Percentiles rank a stretch among this genome's conserved stretches.
Conservation (phyloP, 2,888 invertebrate genomes). For the Papilio demoleus region DNA sequence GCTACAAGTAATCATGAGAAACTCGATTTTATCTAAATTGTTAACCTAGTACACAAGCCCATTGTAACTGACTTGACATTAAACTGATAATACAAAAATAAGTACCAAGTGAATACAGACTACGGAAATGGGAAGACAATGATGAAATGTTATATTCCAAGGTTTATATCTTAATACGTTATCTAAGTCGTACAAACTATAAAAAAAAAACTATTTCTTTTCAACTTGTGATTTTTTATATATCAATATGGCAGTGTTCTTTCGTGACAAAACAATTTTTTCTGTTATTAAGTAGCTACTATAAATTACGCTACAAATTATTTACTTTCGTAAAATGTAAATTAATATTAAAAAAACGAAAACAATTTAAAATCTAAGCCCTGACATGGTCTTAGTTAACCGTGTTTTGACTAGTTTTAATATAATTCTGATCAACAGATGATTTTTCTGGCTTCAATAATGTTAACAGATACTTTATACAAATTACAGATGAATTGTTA, state of each 20-base stretch:
- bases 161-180: conserved; percentile 5
- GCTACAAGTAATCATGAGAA: too few species aligned
- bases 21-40: too few species aligned
- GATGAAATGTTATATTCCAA: conserved; percentile 6
- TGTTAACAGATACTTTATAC: conserved; percentile 4
- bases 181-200: not conserved
- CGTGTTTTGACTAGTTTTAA: conserved; percentile 27
- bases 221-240: conserved; percentile 9
- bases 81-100: conserved; percentile 13
- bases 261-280: not conserved
- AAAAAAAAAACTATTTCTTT: too few species aligned
- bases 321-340: conserved; percentile 7
- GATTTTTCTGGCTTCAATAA: conserved; percentile 2
- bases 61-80: not conserved
- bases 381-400: conserved; percentile 16
- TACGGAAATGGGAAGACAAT: conserved; percentile 34
- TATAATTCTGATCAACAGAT: conserved; percentile 11
- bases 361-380: conserved; percentile 7
- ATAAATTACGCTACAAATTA: conserved; percentile 3
- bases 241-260: conserved; percentile 10
- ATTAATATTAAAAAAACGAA: conserved; percentile 25
- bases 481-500: not conserved
- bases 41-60: too few species aligned
- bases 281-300: not conserved
- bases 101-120: conserved; percentile 25